phyloP scores from a whole-genome alignment of 2,888 invertebrate genomes.

The Chalcis sispes region DNA sequence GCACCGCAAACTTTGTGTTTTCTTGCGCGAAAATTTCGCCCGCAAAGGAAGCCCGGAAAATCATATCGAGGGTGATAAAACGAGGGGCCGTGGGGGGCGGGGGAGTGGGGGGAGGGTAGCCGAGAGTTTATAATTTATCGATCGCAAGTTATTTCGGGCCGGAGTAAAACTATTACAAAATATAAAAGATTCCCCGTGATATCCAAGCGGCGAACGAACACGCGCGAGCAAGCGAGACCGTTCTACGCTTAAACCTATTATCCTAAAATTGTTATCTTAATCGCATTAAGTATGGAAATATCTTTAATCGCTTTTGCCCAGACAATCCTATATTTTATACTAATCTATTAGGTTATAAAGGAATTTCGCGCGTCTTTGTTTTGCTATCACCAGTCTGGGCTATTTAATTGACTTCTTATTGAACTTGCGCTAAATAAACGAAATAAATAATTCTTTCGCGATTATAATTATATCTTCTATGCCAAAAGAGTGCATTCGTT shows the following conservation, averaged over 20 bases:
- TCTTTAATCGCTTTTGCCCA: constrained; percentile 51
- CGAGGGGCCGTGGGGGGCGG: no score
- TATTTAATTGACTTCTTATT: constrained; percentile 43
- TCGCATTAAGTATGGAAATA: constrained; percentile 54
- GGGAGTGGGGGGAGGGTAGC: no score
- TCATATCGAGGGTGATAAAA: neutral
- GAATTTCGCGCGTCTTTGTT: constrained; percentile 49
- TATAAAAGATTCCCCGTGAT: constrained; percentile 38
- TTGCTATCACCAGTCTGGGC: neutral
- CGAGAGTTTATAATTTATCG: constrained; percentile 40
- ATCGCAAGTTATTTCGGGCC: constrained; percentile 1
- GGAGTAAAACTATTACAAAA: constrained; percentile 41
- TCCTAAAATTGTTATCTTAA: constrained; percentile 54
- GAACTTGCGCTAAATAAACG: no score
- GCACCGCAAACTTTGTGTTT: constrained; percentile 12
- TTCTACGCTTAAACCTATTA: constrained; percentile 26
- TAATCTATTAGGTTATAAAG: constrained; percentile 39
- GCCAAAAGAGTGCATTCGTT: no score
- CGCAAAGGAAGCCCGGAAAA: neutral
- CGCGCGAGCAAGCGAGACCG: neutral
- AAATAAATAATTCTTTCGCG: no score
- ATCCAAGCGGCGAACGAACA: neutral
- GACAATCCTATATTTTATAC: constrained; percentile 44
- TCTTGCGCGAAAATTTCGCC: constrained; percentile 35
- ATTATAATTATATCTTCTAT: no score